phyloP scores from a whole-genome alignment of 1,140 invertebrate species.

The Ceratosolen solmsi region DNA sequence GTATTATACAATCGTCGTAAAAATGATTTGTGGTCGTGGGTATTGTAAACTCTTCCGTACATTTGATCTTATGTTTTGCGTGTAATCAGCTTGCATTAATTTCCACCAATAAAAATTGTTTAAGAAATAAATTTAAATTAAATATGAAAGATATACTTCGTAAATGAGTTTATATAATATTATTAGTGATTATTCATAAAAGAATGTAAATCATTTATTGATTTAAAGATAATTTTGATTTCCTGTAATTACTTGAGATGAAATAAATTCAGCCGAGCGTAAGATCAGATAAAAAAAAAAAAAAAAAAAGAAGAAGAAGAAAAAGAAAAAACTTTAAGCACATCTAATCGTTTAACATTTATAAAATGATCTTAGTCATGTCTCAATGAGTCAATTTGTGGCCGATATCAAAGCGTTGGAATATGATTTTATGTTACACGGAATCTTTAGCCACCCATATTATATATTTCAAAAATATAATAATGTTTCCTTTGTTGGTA shows the following conservation, averaged over 20 bases:
- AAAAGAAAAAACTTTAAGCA: background rate
- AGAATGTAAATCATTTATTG: no score
- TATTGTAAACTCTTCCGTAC: background rate
- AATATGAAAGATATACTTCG: background rate
- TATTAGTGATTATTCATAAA: no score
- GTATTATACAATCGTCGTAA: conserved; percentile 33
- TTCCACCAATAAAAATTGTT: conserved; percentile 23
- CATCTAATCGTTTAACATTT: background rate
- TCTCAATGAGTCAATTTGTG: background rate
- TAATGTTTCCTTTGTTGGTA: background rate
- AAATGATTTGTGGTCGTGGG: conserved; percentile 33
- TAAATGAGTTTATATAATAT: no score
- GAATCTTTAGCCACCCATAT: background rate
- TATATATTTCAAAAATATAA: background rate
- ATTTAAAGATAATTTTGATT: no score
- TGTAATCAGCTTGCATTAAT: background rate
- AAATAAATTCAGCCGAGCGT: background rate
- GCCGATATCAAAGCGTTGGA: background rate
- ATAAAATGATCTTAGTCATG: background rate
- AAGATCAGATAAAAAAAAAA: background rate
- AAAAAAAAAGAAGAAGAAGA: background rate
- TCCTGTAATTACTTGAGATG: background rate
- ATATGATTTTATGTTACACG: background rate
- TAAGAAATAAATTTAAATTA: conserved; percentile 3
- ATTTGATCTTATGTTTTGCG: conserved; percentile 12